A percentile compares a stretch with the other conserved stretches of the same genome.
Conservation (phyloP, 2,888 invertebrate genomes). For the Parthenolecanium corni region DNA sequence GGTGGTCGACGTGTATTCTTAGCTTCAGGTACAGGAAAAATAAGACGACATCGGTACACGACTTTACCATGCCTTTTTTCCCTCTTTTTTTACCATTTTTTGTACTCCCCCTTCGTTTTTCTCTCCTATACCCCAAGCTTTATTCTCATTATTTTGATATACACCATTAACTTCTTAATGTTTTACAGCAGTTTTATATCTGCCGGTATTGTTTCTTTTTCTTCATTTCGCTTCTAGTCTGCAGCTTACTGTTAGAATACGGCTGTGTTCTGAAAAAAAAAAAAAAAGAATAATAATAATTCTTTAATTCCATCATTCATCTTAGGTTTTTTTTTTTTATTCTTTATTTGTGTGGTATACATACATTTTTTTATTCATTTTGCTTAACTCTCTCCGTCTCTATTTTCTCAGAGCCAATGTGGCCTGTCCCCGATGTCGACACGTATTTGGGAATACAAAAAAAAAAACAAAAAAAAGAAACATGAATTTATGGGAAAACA, state of each 20-base stretch:
- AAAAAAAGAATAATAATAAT: slow-evolving; percentile 13
- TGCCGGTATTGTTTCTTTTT: slow-evolving; percentile 27
- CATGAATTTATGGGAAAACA: slow-evolving; percentile 25
- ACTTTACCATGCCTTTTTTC: slow-evolving; percentile 22
- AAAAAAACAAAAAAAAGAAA: background rate
- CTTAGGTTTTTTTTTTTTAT: slow-evolving; percentile 20
- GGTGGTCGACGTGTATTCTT: slow-evolving; percentile 26
- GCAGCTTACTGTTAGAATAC: background rate
- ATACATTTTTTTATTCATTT: background rate
- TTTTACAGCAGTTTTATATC: slow-evolving; percentile 29
- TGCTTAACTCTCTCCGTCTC: background rate
- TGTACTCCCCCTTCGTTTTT: too few species aligned
- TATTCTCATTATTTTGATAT: slow-evolving; percentile 29
- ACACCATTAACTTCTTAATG: slow-evolving; percentile 29
- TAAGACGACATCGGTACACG: slow-evolving; percentile 29
- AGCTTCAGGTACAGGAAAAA: slow-evolving; percentile 22
- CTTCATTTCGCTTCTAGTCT: too few species aligned
- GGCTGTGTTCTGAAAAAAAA: slow-evolving; percentile 16
- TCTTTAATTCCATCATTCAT: slow-evolving; percentile 29
- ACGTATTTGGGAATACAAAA: slow-evolving; percentile 1
- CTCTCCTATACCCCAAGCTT: slow-evolving; percentile 10
- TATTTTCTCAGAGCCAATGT: slow-evolving; percentile 1
- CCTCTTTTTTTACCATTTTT: too few species aligned
- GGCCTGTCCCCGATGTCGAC: slow-evolving; percentile 6
- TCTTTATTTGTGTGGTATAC: background rate